Base-by-base conservation (phyloP, 1,140 invertebrate genomes). In the Sarcophaga bullata region DNA sequence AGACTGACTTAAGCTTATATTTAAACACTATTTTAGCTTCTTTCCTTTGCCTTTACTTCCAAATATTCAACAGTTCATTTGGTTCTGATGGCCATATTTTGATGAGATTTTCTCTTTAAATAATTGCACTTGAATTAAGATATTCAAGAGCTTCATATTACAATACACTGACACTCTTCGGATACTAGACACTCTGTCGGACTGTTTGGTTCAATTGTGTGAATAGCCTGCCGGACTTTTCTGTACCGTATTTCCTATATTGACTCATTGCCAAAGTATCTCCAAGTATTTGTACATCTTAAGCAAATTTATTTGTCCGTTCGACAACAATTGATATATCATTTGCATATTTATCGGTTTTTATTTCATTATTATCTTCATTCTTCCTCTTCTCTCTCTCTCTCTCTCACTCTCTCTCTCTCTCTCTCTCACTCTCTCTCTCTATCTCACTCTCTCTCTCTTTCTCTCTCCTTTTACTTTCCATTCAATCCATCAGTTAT, bases 271-370 rank as follows among this genome's bases (percentile, higher is more conserved):
- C 54, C 54, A 58, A 13, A 58, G 13, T 7, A 15, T 13, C n/a
- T n/a, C n/a, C 54, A 13, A n/a, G 15, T n/a, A n/a, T n/a, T 7
- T 58, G 15, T 13, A 7, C 13, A 15, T 58, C 54, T 58, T 58
- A 58, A 58, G 54, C 54, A 58, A 58, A 58, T 58, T 58, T 58
- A 58, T 58, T 37, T 58, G 54, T 58, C 11, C 0, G 15, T 58
- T 58, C 13, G 13, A 58, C 54, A 58, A 58, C 54, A n/a, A 58
- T 58, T 58, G 54, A 58, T 15, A 58, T 58, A 37, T 37, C 15
- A 58, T 58, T 58, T 58, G 54, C 54, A 58, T 58, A n/a, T 58
- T 58, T 58, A 58, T 58, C 54, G 54, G 54, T 58, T 58, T 58
- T 58, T 58, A 58, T 58, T 58, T 58, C 54, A 58, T 58, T 58